Conservation (phyloP, 2,113 vertebrate genomes). For the Embiotoca jacksoni region DNA sequence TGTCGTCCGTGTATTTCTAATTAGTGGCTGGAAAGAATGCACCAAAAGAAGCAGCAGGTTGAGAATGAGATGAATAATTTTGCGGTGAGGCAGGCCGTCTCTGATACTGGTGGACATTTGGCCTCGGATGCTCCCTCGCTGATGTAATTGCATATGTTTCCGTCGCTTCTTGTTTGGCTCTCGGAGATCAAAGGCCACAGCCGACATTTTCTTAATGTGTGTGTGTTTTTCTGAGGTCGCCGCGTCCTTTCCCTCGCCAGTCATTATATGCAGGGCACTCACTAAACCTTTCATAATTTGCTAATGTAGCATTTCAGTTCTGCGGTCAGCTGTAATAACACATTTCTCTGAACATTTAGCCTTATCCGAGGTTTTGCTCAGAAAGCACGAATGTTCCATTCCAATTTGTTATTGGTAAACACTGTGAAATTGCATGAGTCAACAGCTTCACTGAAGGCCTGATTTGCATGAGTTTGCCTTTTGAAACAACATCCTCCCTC, state of each 20-base stretch:
- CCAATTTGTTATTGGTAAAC: conserved; percentile 82
- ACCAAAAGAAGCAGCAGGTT: conserved; percentile 41
- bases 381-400: conserved; percentile 74
- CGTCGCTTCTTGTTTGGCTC: conserved; percentile 60
- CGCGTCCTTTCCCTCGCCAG: conserved; percentile 34
- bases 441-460: conserved; percentile 69
- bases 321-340: conserved; percentile 65
- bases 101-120: conserved; percentile 46
- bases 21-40: conserved; percentile 23
- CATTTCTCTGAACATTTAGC: conserved; percentile 67
- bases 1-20: conserved; percentile 19
- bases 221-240: conserved; percentile 60
- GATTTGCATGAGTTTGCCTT: conserved; percentile 78
- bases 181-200: conserved; percentile 59
- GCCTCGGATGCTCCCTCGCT: conserved; percentile 39
- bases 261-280: conserved; percentile 51
- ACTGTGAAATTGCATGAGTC: conserved; percentile 75
- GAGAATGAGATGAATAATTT: conserved; percentile 52
- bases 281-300: conserved; percentile 66
- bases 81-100: conserved; percentile 22
- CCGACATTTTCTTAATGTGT: conserved; percentile 60
- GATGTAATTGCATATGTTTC: conserved; percentile 65
- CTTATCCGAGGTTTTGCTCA: conserved; percentile 58
- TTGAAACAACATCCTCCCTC: conserved; percentile 73
- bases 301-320: conserved; percentile 68